Base-by-base conservation (phyloP, 2,888 invertebrate genomes). In the Ormyrus rosae region DNA sequence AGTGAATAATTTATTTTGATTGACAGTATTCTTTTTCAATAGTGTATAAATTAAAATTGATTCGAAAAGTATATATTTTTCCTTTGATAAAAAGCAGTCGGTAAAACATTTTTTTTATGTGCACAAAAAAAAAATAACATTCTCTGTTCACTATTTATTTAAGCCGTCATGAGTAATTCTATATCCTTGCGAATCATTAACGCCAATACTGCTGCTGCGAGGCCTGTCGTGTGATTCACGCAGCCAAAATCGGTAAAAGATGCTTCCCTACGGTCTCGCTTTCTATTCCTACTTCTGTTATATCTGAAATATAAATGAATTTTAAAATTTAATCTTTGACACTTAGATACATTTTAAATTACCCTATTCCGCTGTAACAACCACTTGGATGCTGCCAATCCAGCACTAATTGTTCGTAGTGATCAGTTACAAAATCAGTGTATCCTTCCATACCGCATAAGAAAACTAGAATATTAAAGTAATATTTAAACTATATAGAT, bases 361-460 rank as follows among this genome's bases (percentile, higher is more conserved):
- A 89, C 89, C 85, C 80, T 1, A 84, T 80, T 50, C 84, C 82
- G 10, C 85, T 87, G 78, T 87, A 92, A 83, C 92, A 92, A 2
- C 91, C 92, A 55, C 87, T 83, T 0, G 85, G 75, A 61, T 87
- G 88, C 81, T 91, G 90, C 92, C 92, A 92, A 9, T 84, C 84
- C 6, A 91, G 78, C 34, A 92, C 88, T 69, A 88, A 81, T 9
- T 86, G 83, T 19, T 89, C 85, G 87, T 91, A 92, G 65, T 86
- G 87, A 6, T 83, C 77, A 19, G 85, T 84, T 1, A 91, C 83
- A 84, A 92, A 92, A 80, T 92, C 91, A 0, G 86, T 81, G 82
- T 88, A 92, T 11, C 92, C 92, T 85, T 91, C 91, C 84, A 91
- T 89, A 0, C 92, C 92, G 83, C 92, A 92, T 5, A 92, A 84